Percentiles rank a stretch among this genome's conserved stretches.
These are phyloP conservation scores for Orthosia gothica DNA, from an alignment of 2,888 invertebrate species.

Conservation along the genomic window DNA sequence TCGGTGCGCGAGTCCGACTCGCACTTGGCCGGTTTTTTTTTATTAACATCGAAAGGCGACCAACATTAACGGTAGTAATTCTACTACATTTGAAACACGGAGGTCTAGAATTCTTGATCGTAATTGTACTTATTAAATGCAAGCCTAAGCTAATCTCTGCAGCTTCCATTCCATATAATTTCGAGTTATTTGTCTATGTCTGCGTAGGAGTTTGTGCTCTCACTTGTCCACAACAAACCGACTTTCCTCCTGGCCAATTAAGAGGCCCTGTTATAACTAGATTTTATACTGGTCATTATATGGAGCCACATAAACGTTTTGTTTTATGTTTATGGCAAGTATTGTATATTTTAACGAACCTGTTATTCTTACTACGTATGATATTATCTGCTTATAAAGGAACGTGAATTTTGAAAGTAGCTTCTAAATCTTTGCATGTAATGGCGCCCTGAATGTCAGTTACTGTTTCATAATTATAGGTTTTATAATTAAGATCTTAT, in stretches of 20 bases:
- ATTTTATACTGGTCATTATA: constrained; percentile 51
- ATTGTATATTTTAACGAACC: constrained; percentile 30
- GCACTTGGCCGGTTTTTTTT: too few relatives aligned
- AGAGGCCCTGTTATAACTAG: constrained; percentile 57
- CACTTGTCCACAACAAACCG: constrained; percentile 29
- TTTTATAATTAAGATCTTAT: not conserved
- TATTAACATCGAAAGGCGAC: not conserved
- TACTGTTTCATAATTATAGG: not conserved
- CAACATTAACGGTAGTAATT: not conserved
- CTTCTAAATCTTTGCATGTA: not conserved
- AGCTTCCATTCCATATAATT: constrained; percentile 38
- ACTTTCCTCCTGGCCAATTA: constrained; percentile 62
- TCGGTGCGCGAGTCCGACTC: too few relatives aligned
- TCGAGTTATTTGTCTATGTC: constrained; percentile 33
- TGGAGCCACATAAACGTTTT: constrained; percentile 51
- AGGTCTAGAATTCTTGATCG: not conserved
- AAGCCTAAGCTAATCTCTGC: not conserved
- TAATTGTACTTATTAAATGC: constrained; percentile 3
- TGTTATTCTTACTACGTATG: constrained; percentile 23
- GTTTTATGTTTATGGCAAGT: constrained; percentile 54
- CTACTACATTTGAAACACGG: not conserved
- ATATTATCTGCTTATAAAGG: constrained; percentile 24
- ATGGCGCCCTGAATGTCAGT: constrained; percentile 16
- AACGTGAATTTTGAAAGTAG: constrained; percentile 29
- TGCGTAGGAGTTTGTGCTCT: constrained; percentile 61